Evolutionary conservation across 2,888 invertebrate species (phyloP).

Genomic region (Pandemis corylana): DNA sequence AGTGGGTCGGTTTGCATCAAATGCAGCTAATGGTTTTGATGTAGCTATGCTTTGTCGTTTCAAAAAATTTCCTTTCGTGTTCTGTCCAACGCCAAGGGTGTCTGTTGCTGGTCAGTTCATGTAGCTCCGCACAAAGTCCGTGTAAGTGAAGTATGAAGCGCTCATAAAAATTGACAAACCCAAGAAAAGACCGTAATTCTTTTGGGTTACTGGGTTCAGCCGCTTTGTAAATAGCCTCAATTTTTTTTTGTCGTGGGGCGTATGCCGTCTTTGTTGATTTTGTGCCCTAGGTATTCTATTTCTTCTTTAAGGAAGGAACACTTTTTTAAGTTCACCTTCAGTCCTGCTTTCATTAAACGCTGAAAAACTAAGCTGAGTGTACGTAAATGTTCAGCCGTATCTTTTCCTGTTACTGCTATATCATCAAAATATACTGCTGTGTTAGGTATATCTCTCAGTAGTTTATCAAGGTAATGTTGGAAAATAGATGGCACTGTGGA

Average conservation of each 20-base stretch:
- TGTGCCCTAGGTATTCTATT: conserved; percentile 38
- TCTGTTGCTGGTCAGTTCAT: background rate
- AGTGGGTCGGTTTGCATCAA: too few relatives aligned
- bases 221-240: conserved; percentile 19
- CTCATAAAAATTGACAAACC: conserved; percentile 29
- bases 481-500: background rate
- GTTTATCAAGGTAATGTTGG: background rate
- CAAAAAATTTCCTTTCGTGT: too few relatives aligned
- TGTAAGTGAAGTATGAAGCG: conserved; percentile 24
- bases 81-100: too few relatives aligned
- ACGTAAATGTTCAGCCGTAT: conserved; percentile 14
- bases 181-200: conserved; percentile 26
- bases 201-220: background rate
- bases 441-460: conserved; percentile 32
- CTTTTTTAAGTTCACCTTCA: conserved; percentile 19
- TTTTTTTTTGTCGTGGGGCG: conserved; percentile 33
- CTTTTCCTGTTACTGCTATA: conserved; percentile 1
- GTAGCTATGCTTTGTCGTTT: too few relatives aligned
- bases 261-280: conserved; percentile 36
- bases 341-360: background rate
- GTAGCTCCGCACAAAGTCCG: conserved; percentile 16
- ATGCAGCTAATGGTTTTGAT: too few relatives aligned
- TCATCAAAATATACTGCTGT: conserved; percentile 35
- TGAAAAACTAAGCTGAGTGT: conserved; percentile 25
- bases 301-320: conserved; percentile 32